These are phyloP conservation scores for Doryteuthis pealeii DNA, from an alignment of 1,140 invertebrate genomes.

Conservation along the genomic window DNA sequence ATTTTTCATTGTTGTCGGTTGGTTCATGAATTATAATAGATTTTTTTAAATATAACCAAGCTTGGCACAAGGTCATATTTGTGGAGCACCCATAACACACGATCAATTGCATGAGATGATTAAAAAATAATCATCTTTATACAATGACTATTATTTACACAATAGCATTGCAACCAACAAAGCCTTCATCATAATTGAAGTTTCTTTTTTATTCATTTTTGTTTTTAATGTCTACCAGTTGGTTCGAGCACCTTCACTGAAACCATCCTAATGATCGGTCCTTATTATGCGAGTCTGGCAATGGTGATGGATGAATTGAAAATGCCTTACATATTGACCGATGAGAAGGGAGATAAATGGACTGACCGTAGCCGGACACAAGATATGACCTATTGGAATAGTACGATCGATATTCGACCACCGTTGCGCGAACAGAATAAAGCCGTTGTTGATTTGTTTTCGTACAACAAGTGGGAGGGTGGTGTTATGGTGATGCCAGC, in stretches of 20 bases:
- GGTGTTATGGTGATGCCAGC: conserved; percentile 49
- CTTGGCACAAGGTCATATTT: no score
- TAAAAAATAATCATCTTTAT: no score
- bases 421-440: conserved; percentile 40
- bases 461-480: conserved; percentile 31
- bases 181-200: no score
- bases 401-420: conserved; percentile 43
- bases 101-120: no score
- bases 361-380: conserved; percentile 44
- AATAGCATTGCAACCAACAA: no score
- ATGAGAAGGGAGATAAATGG: conserved; percentile 51
- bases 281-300: conserved; percentile 52
- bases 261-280: conserved; percentile 43
- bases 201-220: no score
- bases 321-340: conserved; percentile 52
- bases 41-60: no score
- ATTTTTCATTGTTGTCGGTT: no score
- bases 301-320: conserved; percentile 42
- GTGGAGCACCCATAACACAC: no score
- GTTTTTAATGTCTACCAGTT: no score
- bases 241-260: not conserved
- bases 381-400: conserved; percentile 39
- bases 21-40: no score
- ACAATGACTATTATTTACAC: no score
- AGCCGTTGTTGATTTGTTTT: conserved; percentile 50